These are phyloP conservation scores for Linnaemya tessellans DNA, from an alignment of 2,888 invertebrate species.

Conservation along the genomic window DNA sequence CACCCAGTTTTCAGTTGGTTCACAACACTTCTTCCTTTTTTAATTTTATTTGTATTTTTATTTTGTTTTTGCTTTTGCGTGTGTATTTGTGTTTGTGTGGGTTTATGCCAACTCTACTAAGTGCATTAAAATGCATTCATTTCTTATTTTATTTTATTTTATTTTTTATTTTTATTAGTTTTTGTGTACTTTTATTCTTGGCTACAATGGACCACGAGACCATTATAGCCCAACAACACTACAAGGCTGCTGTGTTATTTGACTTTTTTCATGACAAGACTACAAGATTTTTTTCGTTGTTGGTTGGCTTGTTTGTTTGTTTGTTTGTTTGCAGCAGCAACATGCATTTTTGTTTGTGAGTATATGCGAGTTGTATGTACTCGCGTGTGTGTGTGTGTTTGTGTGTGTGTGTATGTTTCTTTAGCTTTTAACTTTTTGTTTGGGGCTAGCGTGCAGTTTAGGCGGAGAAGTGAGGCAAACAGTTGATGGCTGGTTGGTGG, in stretches of 20 bases:
- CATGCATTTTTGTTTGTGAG: constrained; percentile 39
- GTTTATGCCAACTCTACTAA: constrained; percentile 66
- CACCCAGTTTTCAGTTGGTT: constrained; percentile 65
- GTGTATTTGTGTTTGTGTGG: constrained; percentile 61
- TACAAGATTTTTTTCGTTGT: constrained; percentile 59
- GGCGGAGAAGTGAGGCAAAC: constrained; percentile 7
- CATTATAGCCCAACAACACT: constrained; percentile 61
- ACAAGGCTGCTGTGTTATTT: constrained; percentile 65
- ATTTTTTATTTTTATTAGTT: constrained; percentile 18
- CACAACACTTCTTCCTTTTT: constrained; percentile 32
- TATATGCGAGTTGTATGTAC: neutral
- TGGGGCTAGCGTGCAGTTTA: constrained; percentile 30
- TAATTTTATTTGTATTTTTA: neutral
- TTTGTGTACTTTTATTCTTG: constrained; percentile 47
- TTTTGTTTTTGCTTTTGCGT: constrained; percentile 28
- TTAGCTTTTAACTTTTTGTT: constrained; percentile 24
- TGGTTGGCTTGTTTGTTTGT: too few relatives aligned
- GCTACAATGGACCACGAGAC: constrained; percentile 70
- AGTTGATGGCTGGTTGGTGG: constrained; percentile 33
- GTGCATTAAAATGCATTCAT: constrained; percentile 71
- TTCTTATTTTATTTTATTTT: constrained; percentile 29
- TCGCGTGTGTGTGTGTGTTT: constrained; percentile 10
- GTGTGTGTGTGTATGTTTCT: constrained; percentile 17
- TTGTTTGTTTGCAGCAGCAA: constrained; percentile 43
- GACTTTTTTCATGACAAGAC: constrained; percentile 55